Base-by-base conservation (phyloP, 37 sponge, comb jelly and placozoan genomes). In the Mnemiopsis leidyi region DNA sequence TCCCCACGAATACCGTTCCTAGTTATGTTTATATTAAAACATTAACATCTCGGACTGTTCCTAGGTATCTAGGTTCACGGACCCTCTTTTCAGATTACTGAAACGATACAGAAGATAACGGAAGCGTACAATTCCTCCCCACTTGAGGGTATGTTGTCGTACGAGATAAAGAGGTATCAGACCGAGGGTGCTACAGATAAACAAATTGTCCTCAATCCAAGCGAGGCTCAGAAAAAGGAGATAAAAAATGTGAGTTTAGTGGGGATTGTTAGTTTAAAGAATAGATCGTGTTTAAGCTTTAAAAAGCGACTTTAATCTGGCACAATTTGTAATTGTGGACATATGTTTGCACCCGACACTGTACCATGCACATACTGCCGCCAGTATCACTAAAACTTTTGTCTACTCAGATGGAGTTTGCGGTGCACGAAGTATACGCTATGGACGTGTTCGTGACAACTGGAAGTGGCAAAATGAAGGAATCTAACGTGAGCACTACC, bases 381-480 rank as follows among this genome's bases (percentile, higher is more conserved):
- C 61, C 13, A 18, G 13, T 48, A 5, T 48, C 5, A 48, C 13
- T 18, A 48, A 48, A 48, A 48, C 61, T 48, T 5, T 13, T 71
- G 26, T 23, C 75, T 23, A 29, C 38, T 30, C 90, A 85, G 90
- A 94, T 95, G 93, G 95, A 96, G 95, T 99, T 99, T 95, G 96
- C 95, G 16, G 94, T 97, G 7, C 93, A 96, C 48, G 99, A 99
- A 67, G 99, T 97, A 16, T 99, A 99, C 93, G 95, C 94, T 32
- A 94, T 99, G 24, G 97, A 99, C 92, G 95, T 99, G 48, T 76
- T 96, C 16, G 82, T 99, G 31, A 96, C 95, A 67, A 95, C 97
- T 26, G 99, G 97, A 69, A 96, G 96, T 68, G 99, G 99, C 20
- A 95, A 96, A 93, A 92, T 39, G n/a, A 92, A 92, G 36, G 69